phyloP scores from a whole-genome alignment of 2,113 vertebrate genomes.

The Pica pica region DNA sequence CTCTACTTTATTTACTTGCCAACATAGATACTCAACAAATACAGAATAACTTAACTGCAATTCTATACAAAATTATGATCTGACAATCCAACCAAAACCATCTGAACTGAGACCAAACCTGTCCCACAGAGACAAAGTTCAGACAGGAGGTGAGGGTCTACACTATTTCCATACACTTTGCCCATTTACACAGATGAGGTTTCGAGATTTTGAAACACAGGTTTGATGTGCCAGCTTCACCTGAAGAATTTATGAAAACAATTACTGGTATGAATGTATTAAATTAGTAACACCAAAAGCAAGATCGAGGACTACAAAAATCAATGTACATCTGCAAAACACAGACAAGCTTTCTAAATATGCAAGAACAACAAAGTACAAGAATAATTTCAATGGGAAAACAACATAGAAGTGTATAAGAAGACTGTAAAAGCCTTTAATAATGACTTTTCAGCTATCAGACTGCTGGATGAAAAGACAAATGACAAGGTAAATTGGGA shows the following conservation, averaged over 20 bases:
- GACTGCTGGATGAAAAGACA: background rate
- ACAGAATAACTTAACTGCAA: background rate
- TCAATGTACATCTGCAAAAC: background rate
- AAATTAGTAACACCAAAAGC: background rate
- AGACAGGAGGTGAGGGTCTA: background rate
- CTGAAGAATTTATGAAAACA: background rate
- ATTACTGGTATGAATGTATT: background rate
- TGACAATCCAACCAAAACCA: background rate
- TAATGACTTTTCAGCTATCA: background rate
- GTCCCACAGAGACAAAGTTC: background rate
- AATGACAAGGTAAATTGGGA: background rate
- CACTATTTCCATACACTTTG: rapidly evolving
- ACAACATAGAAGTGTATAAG: background rate
- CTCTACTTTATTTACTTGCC: background rate
- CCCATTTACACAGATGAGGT: background rate
- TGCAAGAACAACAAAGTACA: background rate
- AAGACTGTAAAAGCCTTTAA: background rate
- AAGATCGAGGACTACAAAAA: background rate
- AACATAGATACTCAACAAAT: background rate
- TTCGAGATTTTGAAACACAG: background rate
- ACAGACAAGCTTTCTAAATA: background rate
- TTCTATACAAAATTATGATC: background rate
- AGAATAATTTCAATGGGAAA: background rate
- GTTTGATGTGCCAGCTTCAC: background rate
- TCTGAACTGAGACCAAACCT: background rate